Percentiles rank a stretch among this genome's conserved stretches.
These are phyloP conservation scores for Balaeniceps rex DNA, from an alignment of 2,113 vertebrate species.

Conservation along the genomic window DNA sequence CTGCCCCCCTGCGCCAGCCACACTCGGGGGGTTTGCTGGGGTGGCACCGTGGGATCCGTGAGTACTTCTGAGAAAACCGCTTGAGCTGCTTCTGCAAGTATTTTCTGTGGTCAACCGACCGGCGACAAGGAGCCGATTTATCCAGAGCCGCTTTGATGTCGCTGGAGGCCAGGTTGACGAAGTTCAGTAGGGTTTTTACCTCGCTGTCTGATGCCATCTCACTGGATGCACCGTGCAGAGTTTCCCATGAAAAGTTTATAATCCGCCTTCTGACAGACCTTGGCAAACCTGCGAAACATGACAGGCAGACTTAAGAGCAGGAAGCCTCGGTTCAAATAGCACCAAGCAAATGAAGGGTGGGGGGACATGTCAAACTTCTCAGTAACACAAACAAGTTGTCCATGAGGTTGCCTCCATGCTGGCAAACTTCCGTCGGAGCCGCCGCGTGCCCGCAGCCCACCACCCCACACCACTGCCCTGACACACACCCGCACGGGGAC, in stretches of 20 bases:
- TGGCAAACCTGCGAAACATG: background rate
- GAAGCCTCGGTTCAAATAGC: background rate
- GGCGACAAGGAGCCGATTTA: conserved; percentile 94
- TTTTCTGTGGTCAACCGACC: conserved; percentile 96
- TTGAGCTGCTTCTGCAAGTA: conserved; percentile 98
- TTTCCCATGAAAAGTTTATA: conserved; percentile 71
- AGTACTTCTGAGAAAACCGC: conserved; percentile 93
- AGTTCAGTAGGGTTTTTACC: conserved; percentile 96
- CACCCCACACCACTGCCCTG: background rate
- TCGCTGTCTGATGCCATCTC: conserved; percentile 96
- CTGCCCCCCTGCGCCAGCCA: conserved; percentile 49
- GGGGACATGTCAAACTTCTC: background rate
- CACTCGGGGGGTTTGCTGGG: conserved; percentile 71
- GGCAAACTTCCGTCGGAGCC: fast-evolving
- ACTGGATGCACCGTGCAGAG: background rate
- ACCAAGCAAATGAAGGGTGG: background rate
- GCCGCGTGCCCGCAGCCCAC: background rate
- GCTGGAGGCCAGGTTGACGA: conserved; percentile 96
- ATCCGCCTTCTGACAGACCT: background rate
- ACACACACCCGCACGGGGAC: background rate
- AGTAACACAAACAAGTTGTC: background rate
- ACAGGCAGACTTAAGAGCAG: background rate
- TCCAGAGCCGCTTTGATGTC: conserved; percentile 98
- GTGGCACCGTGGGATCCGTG: conserved; percentile 85
- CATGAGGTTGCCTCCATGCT: fast-evolving